Percentiles rank a stretch among this genome's conserved stretches.
Evolutionary conservation across 1,140 invertebrate genomes (phyloP).

Genomic region (Sesamia nonagrioides): DNA sequence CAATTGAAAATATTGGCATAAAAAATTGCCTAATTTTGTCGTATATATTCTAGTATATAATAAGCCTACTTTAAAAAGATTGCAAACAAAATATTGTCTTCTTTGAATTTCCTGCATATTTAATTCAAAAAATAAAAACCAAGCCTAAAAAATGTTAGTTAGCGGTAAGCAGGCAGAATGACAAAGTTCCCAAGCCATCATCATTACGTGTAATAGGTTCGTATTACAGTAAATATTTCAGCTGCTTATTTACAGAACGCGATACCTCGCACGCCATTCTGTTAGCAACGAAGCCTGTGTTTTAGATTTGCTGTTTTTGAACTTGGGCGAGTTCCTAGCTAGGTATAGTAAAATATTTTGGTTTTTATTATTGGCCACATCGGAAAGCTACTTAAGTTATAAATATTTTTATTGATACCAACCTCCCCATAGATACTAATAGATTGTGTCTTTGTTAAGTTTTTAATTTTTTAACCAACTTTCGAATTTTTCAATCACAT

Average conservation of each 20-base stretch:
- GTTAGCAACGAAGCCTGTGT: constrained; percentile 20
- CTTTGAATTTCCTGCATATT: constrained; percentile 18
- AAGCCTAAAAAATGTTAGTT: constrained; percentile 28
- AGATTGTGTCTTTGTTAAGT: no score
- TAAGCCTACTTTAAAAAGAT: neutral
- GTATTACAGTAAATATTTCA: constrained; percentile 80
- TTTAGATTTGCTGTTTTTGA: constrained; percentile 36
- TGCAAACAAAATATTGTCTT: constrained; percentile 2
- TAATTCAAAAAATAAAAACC: constrained; percentile 34
- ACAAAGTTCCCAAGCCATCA: constrained; percentile 80
- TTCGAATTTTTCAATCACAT: no score
- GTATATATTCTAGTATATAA: neutral
- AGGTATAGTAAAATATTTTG: neutral
- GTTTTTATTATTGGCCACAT: neutral
- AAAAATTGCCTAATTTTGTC: neutral
- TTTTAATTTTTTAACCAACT: no score
- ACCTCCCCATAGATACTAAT: no score
- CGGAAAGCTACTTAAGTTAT: no score
- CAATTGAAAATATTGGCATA: neutral
- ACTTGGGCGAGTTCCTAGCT: neutral
- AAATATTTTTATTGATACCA: no score
- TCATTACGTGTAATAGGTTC: constrained; percentile 80
- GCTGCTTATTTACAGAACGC: constrained; percentile 78
- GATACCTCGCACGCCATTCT: constrained; percentile 70
- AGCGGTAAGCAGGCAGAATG: constrained; percentile 60